These are phyloP conservation scores for Brachionichthys hirsutus DNA, from an alignment of 2,113 vertebrate species.

Conservation along the genomic window DNA sequence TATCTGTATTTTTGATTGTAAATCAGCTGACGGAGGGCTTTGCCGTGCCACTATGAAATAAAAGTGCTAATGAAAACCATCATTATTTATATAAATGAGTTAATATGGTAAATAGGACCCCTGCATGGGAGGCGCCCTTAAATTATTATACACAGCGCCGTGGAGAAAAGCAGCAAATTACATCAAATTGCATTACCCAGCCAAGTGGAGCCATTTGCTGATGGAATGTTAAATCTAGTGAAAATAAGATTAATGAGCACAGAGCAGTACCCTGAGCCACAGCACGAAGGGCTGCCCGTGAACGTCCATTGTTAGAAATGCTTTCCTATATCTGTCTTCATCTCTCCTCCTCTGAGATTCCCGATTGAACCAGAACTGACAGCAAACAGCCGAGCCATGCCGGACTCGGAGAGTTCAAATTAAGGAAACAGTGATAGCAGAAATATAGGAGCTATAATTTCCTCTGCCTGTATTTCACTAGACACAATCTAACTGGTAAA, in stretches of 20 bases:
- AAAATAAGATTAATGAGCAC: slow-evolving; percentile 76
- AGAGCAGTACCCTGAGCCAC: slow-evolving; percentile 50
- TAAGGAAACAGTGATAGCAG: slow-evolving; percentile 9
- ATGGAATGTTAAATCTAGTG: slow-evolving; percentile 73
- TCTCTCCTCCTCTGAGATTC: slow-evolving; percentile 48
- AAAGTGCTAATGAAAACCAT: slow-evolving; percentile 30
- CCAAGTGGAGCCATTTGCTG: slow-evolving; percentile 69
- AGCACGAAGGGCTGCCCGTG: slow-evolving; percentile 40
- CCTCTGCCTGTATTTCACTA: slow-evolving; percentile 6
- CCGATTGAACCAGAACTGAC: slow-evolving; percentile 32
- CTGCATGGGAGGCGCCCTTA: slow-evolving; percentile 54
- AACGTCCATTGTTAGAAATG: slow-evolving; percentile 56
- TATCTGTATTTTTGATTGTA: slow-evolving; percentile 16
- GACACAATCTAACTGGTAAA: neutral
- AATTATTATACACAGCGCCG: slow-evolving; percentile 52
- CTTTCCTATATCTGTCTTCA: slow-evolving; percentile 60
- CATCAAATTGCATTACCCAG: slow-evolving; percentile 71
- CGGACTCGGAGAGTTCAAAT: slow-evolving; percentile 10
- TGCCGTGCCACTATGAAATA: slow-evolving; percentile 29
- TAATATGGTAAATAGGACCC: slow-evolving; percentile 56
- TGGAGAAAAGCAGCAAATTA: slow-evolving; percentile 63
- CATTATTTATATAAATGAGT: slow-evolving; percentile 61
- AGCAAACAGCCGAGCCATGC: slow-evolving; percentile 22
- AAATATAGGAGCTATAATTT: slow-evolving; percentile 20
- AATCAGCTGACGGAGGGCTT: too few relatives aligned